A percentile compares a stretch with the other conserved stretches of the same genome.
phyloP scores from a whole-genome alignment of 2,888 invertebrate species.

The Campoplex capitator region DNA sequence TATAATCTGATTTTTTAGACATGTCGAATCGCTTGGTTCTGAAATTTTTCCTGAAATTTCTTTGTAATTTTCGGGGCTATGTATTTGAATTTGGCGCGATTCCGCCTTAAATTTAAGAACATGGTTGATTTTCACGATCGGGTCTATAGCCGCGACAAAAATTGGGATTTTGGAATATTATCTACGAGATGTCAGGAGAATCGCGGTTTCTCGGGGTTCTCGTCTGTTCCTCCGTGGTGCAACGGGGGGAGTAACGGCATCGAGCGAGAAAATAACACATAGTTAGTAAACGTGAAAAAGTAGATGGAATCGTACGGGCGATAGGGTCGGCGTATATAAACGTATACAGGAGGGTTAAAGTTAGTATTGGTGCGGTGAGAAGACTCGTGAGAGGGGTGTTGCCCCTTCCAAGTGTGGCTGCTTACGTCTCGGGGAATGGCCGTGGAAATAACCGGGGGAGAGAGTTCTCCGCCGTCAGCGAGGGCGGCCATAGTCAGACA shows the following conservation, averaged over 20 bases:
- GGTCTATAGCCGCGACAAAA: background rate
- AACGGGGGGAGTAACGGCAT: constrained; percentile 49
- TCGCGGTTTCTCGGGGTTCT: constrained; percentile 7
- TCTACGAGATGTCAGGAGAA: constrained; percentile 28
- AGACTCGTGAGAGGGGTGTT: constrained; percentile 4
- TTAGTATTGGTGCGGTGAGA: constrained; percentile 6
- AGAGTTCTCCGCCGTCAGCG: constrained; percentile 72
- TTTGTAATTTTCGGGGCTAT: background rate
- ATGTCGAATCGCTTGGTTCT: background rate
- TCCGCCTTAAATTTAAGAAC: background rate
- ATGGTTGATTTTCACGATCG: background rate
- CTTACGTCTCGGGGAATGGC: constrained; percentile 59
- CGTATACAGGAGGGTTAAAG: background rate
- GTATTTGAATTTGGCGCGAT: background rate
- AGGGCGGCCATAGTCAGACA: constrained; percentile 90
- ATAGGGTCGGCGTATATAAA: constrained; percentile 16
- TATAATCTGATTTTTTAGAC: background rate
- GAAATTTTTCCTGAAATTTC: background rate
- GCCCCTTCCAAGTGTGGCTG: constrained; percentile 1
- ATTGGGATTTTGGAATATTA: constrained; percentile 13
- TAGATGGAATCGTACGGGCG: constrained; percentile 4
- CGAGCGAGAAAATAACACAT: constrained; percentile 50
- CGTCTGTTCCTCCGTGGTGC: background rate
- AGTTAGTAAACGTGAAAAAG: constrained; percentile 24
- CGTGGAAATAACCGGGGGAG: constrained; percentile 71